A percentile compares a stretch with the other conserved stretches of the same genome.
phyloP scores from a whole-genome alignment of 2,888 invertebrate species.

The Chrysina gloriosa region DNA sequence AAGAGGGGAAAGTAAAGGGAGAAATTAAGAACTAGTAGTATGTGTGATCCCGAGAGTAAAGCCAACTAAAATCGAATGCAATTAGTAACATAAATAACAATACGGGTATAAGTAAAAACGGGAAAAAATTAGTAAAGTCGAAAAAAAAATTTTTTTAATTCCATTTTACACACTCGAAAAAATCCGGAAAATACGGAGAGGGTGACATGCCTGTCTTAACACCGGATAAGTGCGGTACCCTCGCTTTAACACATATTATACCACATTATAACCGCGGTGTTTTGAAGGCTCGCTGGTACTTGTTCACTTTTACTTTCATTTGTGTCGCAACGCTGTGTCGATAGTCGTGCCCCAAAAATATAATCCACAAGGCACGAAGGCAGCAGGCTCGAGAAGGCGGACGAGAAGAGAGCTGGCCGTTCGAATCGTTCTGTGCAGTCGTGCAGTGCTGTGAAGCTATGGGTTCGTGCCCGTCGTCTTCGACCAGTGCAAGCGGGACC shows the following conservation, averaged over 20 bases:
- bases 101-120: background rate
- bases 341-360: constrained; percentile 65
- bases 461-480: constrained; percentile 60
- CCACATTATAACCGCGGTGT: constrained; percentile 37
- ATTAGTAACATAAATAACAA: constrained; percentile 17
- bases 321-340: constrained; percentile 65
- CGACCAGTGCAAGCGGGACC: constrained; percentile 60
- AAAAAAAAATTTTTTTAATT: background rate
- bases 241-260: constrained; percentile 39
- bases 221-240: constrained; percentile 31
- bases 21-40: constrained; percentile 65
- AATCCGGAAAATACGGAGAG: constrained; percentile 3
- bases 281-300: constrained; percentile 52
- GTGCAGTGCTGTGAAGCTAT: constrained; percentile 57
- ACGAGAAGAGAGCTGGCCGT: constrained; percentile 25
- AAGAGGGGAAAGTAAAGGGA: constrained; percentile 67
- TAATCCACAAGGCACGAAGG: constrained; percentile 59
- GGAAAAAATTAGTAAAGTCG: background rate
- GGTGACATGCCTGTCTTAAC: constrained; percentile 34
- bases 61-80: constrained; percentile 51
- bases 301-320: constrained; percentile 68
- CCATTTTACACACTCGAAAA: background rate
- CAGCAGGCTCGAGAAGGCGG: constrained; percentile 33
- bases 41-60: constrained; percentile 61
- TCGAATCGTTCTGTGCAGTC: constrained; percentile 53